Evolutionary conservation across 2,113 vertebrate species (phyloP).

Genomic region (Numenius arquata): DNA sequence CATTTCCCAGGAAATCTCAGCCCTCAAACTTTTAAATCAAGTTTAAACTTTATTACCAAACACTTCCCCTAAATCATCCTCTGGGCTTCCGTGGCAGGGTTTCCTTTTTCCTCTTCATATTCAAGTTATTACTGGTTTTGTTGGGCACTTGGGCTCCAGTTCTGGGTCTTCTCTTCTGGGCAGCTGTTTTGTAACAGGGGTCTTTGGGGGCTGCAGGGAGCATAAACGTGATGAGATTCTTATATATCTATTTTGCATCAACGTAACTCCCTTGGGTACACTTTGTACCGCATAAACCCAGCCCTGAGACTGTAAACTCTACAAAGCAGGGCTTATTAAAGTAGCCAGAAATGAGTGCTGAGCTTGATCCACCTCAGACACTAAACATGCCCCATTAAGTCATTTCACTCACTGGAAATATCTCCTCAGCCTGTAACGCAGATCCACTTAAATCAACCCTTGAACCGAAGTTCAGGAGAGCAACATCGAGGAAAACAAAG

Average conservation of each 20-base stretch:
- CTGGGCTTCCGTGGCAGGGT: neutral
- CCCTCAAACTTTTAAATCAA: neutral
- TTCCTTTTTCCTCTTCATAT: neutral
- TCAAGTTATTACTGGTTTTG: neutral
- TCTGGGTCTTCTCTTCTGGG: neutral
- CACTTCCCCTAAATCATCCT: neutral
- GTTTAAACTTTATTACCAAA: neutral
- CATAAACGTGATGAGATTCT: neutral
- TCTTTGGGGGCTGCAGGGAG: neutral
- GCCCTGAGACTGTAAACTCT: neutral
- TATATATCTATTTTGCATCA: neutral
- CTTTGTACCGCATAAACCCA: neutral
- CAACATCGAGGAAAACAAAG: conserved; percentile 5
- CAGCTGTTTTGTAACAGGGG: neutral
- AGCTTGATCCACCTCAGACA: neutral
- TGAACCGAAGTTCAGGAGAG: conserved; percentile 18
- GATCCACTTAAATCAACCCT: conserved; percentile 49
- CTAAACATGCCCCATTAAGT: neutral
- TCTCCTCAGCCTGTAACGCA: neutral
- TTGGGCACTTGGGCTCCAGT: neutral
- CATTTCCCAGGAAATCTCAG: neutral
- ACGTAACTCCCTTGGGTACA: neutral
- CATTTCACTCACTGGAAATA: neutral
- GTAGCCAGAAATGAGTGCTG: neutral
- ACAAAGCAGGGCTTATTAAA: neutral